These are phyloP conservation scores for Chouioia cunea DNA, from an alignment of 2,888 invertebrate genomes.

Conservation along the genomic window DNA sequence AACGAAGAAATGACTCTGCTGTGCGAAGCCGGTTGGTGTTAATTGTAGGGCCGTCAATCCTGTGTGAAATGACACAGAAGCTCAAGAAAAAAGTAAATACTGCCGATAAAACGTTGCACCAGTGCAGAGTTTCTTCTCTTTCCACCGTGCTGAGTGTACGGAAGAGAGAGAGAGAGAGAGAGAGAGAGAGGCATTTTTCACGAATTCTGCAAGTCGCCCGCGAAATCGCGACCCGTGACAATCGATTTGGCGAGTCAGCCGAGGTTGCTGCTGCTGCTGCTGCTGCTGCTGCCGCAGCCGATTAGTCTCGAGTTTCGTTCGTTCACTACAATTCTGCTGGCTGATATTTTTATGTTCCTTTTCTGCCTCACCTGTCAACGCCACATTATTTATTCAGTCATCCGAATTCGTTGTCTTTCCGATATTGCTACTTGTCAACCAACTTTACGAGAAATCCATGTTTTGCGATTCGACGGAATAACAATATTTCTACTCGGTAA, in stretches of 20 bases:
- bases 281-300: constrained; percentile 23
- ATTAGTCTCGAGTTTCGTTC: constrained; percentile 27
- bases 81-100: background rate
- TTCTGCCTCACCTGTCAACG: constrained; percentile 5
- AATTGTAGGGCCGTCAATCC: too few relatives aligned
- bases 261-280: constrained; percentile 1
- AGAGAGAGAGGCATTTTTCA: constrained; percentile 4
- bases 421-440: too few relatives aligned
- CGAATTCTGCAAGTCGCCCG: constrained; percentile 16
- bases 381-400: constrained; percentile 23
- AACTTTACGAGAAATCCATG: too few relatives aligned
- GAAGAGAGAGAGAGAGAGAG: background rate
- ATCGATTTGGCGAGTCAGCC: constrained; percentile 27
- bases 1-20: too few relatives aligned
- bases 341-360: constrained; percentile 8
- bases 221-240: constrained; percentile 28
- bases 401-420: background rate
- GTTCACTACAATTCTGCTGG: background rate
- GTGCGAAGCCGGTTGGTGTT: too few relatives aligned
- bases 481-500: too few relatives aligned
- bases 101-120: too few relatives aligned
- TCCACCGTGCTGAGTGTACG: background rate
- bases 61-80: too few relatives aligned
- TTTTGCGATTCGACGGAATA: too few relatives aligned
- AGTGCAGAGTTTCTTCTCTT: constrained; percentile 6